Evolutionary conservation across 2,113 vertebrate species (phyloP).

Genomic region (Andinoacara biseriatus): DNA sequence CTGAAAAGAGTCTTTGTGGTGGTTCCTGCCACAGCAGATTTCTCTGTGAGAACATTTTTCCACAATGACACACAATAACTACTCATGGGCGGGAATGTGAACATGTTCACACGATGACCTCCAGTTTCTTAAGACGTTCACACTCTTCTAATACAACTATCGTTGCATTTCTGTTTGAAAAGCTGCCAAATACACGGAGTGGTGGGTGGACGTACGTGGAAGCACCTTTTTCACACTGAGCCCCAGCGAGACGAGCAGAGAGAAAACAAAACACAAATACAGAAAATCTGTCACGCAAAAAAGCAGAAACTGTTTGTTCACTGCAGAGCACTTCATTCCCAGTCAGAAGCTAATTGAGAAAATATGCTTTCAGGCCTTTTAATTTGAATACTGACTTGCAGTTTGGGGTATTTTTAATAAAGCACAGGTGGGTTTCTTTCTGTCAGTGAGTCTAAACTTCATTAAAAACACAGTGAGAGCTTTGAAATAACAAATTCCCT

Average conservation of each 20-base stretch:
- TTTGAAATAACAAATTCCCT: slow-evolving; percentile 5
- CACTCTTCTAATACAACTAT: neutral
- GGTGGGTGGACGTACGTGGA: neutral
- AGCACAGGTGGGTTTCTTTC: slow-evolving; percentile 1
- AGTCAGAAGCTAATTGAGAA: slow-evolving; percentile 4
- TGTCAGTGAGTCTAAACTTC: neutral
- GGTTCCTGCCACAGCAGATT: neutral
- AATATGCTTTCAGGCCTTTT: neutral
- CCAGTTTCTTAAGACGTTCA: neutral
- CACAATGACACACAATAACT: neutral
- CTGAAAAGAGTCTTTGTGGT: rapidly evolving
- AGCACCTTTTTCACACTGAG: neutral
- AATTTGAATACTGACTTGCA: neutral
- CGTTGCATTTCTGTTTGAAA: neutral
- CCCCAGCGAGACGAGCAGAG: neutral
- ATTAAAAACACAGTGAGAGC: neutral
- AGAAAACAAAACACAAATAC: neutral
- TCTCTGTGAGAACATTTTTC: neutral
- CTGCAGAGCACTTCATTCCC: neutral
- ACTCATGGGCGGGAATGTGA: neutral
- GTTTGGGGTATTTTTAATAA: neutral
- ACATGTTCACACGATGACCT: neutral
- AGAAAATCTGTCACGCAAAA: neutral
- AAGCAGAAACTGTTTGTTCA: neutral
- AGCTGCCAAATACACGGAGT: neutral